Conservation (phyloP, 2,113 vertebrate species). For the Numida meleagris region DNA sequence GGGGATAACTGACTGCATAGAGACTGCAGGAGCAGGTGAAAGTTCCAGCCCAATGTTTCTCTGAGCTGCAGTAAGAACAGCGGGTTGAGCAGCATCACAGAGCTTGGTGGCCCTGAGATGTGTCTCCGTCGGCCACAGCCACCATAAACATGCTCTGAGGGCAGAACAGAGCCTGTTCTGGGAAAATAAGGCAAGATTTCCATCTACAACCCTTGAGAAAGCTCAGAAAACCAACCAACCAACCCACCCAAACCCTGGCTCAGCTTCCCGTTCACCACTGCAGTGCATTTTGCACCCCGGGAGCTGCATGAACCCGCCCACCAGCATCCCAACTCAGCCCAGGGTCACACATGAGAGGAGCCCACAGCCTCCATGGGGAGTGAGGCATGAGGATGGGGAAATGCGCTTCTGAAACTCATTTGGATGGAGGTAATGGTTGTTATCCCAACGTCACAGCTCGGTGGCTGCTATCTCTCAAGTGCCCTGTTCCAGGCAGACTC, state of each 20-base stretch:
- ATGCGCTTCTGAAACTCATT: background rate
- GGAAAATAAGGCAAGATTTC: background rate
- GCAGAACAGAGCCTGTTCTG: background rate
- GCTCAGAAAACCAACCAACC: background rate
- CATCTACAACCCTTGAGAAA: background rate
- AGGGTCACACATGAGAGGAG: background rate
- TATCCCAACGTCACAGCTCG: fast-evolving
- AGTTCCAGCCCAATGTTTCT: background rate
- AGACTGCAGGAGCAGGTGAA: background rate
- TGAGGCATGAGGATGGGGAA: background rate
- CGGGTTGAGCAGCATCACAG: background rate
- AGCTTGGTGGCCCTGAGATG: background rate
- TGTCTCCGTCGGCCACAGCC: background rate
- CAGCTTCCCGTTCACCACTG: background rate
- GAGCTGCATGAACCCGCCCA: background rate
- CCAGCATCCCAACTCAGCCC: background rate
- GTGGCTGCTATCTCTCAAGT: background rate
- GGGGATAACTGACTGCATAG: background rate
- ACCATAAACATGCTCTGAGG: fast-evolving
- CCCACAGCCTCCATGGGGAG: background rate
- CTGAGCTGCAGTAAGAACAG: background rate
- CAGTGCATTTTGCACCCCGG: background rate
- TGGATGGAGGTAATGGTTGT: background rate
- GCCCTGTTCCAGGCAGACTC: background rate
- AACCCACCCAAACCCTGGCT: background rate